These are phyloP conservation scores for Drosophila dives DNA, from an alignment of 2,888 invertebrate species.

Conservation along the genomic window DNA sequence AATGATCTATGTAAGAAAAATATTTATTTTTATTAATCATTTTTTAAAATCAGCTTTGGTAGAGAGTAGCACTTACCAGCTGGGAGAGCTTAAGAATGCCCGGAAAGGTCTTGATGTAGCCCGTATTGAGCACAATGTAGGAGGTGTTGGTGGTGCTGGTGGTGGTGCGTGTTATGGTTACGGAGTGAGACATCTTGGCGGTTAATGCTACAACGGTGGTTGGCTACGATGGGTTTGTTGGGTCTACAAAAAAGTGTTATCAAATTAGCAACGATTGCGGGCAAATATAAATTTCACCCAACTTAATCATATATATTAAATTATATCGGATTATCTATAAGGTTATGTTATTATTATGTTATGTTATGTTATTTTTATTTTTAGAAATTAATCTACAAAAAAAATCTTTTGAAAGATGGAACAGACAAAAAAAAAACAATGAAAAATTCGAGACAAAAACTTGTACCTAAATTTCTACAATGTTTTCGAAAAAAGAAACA, in stretches of 20 bases:
- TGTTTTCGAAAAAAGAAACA: not conserved
- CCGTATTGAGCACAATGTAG: slow-evolving; percentile 91
- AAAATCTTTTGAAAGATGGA: too few relatives aligned
- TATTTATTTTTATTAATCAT: not conserved
- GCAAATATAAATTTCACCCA: too few relatives aligned
- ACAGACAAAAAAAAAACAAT: not conserved
- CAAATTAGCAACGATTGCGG: not conserved
- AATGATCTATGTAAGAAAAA: slow-evolving; percentile 87
- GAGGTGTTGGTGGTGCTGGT: slow-evolving; percentile 92
- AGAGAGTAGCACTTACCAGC: slow-evolving; percentile 87
- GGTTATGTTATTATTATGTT: too few relatives aligned
- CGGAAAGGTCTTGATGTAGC: slow-evolving; percentile 91
- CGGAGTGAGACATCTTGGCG: slow-evolving; percentile 92
- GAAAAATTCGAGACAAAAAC: not conserved
- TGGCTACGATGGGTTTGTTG: slow-evolving; percentile 40
- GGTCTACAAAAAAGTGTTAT: slow-evolving; percentile 12
- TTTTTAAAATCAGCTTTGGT: not conserved
- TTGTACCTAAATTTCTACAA: not conserved
- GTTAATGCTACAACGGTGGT: slow-evolving; percentile 35
- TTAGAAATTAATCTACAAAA: too few relatives aligned
- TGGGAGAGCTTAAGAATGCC: slow-evolving; percentile 93
- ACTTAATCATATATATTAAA: too few relatives aligned
- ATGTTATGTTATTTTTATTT: too few relatives aligned
- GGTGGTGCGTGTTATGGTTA: slow-evolving; percentile 94
- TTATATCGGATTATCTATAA: too few relatives aligned